phyloP scores from a whole-genome alignment of 2,113 vertebrate species.

The Hippocampus abdominalis region DNA sequence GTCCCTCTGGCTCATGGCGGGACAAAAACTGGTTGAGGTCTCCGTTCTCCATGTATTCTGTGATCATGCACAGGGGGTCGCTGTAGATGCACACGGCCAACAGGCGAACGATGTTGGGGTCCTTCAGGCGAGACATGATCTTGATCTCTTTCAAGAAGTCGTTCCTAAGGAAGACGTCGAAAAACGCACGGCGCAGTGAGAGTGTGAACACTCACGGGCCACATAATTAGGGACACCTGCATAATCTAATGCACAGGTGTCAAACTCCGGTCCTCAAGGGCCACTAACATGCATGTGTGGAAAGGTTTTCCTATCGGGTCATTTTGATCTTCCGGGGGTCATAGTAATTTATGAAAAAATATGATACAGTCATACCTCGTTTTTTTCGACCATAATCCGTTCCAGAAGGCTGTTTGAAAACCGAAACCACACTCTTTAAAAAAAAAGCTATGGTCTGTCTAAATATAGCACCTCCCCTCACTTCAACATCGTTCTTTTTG shows the following conservation, averaged over 20 bases:
- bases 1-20: constrained; percentile 80
- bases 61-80: constrained; percentile 96
- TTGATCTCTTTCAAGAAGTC: constrained; percentile 99
- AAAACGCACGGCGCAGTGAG: not conserved
- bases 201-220: not conserved
- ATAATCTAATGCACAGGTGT: not conserved
- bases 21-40: constrained; percentile 98
- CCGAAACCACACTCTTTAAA: too few relatives aligned
- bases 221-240: not conserved
- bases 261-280: too few relatives aligned
- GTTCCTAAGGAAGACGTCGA: constrained; percentile 73
- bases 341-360: too few relatives aligned
- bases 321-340: too few relatives aligned
- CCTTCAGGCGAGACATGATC: constrained; percentile 97
- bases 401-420: too few relatives aligned
- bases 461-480: too few relatives aligned
- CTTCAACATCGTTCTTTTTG: too few relatives aligned
- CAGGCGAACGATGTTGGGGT: constrained; percentile 94
- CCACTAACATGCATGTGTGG: not conserved
- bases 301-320: not conserved
- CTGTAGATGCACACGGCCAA: constrained; percentile 90
- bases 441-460: too few relatives aligned
- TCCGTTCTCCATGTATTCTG: constrained; percentile 98
- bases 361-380: too few relatives aligned
- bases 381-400: too few relatives aligned